Evolutionary conservation across 2,888 invertebrate species (phyloP), one percentile per base, ranked within the genome.

Genomic region (Ophioninae sp.): DNA sequence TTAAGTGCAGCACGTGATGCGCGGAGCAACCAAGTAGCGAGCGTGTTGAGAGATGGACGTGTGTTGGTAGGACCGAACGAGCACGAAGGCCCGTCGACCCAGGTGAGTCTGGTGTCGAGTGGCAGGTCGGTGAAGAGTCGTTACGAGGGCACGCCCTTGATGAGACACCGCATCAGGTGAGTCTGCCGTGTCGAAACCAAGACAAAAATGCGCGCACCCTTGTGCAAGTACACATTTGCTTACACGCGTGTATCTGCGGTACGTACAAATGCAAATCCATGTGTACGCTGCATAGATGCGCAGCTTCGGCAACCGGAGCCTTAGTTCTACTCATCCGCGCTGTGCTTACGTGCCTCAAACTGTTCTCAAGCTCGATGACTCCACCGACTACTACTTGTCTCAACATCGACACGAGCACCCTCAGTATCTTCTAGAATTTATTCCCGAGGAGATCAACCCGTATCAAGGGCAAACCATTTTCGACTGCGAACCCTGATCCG

Each of bases 71-170:
- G 79, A 74, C 78, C 75, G 78, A 81, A 75, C 65, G 70, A 73
- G 83, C 81, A 78, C 75, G 81, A 50, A 84, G 50, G 72, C 56
- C 76, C 68, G 75, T 79, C 84, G 79, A 70, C 81, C 79, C 81
- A 84, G 84, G 84, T 81, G 81, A 81, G 81, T 84, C 84, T 84
- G 79, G 78, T 79, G 84, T 81, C 84, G 79, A 84, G 84, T 79
- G 79, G 79, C 81, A 79, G 67, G 57, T 76, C 62, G 75, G 57
- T 41, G 39, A 84, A 75, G 75, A 81, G 81, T 37, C 70, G 72
- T 61, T 61, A 50, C 44, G 76, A 79, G 72, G 78, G 61, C 74
- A 57, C 67, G 70, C 79, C 79, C 76, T 70, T 70, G 79, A 84
- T 72, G 81, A 81, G 72, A 70, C 69, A 69, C 21, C 73, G 62